Conservation (phyloP, 2,113 vertebrate species). For the Chloropsis hardwickii region DNA sequence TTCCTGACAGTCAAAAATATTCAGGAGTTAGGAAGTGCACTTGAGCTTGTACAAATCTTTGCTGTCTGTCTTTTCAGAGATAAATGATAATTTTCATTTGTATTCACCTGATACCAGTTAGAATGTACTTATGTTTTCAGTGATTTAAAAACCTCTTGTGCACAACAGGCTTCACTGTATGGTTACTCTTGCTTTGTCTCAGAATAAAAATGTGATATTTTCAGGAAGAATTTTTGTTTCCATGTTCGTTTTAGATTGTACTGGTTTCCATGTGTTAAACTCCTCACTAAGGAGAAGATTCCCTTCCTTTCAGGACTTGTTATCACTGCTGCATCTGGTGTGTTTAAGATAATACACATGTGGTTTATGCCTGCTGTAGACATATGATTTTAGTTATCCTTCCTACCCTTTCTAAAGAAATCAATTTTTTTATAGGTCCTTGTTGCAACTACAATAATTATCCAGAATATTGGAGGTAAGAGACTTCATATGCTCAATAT, state of each 20-base stretch:
- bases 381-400: conserved; percentile 9
- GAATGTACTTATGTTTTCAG: background rate
- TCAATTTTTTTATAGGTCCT: conserved; percentile 76
- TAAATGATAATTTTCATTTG: background rate
- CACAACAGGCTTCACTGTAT: background rate
- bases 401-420: conserved; percentile 32
- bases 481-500: background rate
- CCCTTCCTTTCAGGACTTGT: background rate
- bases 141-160: background rate
- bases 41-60: background rate
- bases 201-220: background rate
- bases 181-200: background rate
- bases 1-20: background rate
- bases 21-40: background rate
- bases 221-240: background rate
- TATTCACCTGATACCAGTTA: background rate
- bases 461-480: conserved; percentile 97
- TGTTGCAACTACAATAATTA: conserved; percentile 86
- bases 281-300: background rate
- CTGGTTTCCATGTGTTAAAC: background rate
- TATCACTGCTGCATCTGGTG: conserved; percentile 3
- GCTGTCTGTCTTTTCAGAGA: background rate
- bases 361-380: background rate
- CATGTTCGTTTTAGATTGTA: background rate
- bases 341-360: background rate